Conservation (phyloP, 2,797 vertebrate species). For the Chelidonichthys spinosus region DNA sequence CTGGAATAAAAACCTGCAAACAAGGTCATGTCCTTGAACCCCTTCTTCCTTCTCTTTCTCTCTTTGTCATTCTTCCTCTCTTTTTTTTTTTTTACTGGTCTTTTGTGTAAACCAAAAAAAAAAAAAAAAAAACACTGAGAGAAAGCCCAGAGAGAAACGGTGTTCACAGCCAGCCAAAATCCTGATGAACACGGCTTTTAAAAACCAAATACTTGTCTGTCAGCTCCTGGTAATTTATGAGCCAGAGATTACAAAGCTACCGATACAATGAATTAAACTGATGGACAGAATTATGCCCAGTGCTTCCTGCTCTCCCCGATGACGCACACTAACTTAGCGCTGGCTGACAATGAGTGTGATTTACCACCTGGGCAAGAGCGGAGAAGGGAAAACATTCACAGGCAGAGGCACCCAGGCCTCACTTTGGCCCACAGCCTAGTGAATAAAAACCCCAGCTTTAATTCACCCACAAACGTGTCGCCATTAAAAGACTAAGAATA, state of each 20-base stretch:
- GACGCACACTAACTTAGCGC: slow-evolving; percentile 97
- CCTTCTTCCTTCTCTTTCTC: slow-evolving; percentile 15
- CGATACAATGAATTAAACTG: slow-evolving; percentile 97
- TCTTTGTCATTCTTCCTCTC: slow-evolving; percentile 2
- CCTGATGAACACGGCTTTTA: slow-evolving; percentile 85
- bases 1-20: slow-evolving; percentile 66
- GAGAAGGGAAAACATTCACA: slow-evolving; percentile 84
- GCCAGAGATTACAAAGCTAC: slow-evolving; percentile 97
- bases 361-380: slow-evolving; percentile 83
- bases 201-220: slow-evolving; percentile 96
- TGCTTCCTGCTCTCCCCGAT: slow-evolving; percentile 97
- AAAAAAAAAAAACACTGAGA: neutral
- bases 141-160: slow-evolving; percentile 36
- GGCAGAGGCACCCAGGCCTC: slow-evolving; percentile 77
- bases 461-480: slow-evolving; percentile 82
- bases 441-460: slow-evolving; percentile 82
- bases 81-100: slow-evolving; percentile 42
- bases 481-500: slow-evolving; percentile 83
- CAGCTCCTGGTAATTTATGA: slow-evolving; percentile 92
- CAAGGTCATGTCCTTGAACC: slow-evolving; percentile 70
- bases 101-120: neutral
- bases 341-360: slow-evolving; percentile 96
- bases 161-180: slow-evolving; percentile 61
- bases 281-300: slow-evolving; percentile 99
- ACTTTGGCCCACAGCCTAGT: slow-evolving; percentile 82